Base-by-base conservation (phyloP, 2,113 vertebrate genomes). In the Spheniscus mendiculus region DNA sequence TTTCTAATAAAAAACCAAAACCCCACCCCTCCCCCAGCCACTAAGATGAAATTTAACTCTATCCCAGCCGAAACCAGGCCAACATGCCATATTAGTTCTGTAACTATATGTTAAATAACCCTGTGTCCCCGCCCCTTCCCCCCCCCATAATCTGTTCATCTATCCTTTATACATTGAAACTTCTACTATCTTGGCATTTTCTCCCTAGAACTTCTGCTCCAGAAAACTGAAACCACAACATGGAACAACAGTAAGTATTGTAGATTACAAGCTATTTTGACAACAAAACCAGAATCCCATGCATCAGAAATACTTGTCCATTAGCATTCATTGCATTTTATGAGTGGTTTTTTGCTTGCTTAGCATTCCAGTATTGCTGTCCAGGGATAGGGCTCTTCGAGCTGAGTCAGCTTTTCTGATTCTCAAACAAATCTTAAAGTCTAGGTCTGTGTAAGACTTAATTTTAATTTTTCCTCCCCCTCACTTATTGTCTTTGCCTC, bases 91-190 rank as follows among this genome's bases (percentile, higher is more conserved):
- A 44, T 77, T 38, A 81, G 15, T 38, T 89, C 59, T 83, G 27
- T 45, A 34, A 83, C 67, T 15, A 40, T 53, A 70, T 4, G 10
- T 49, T 73, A 52, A 85, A 79, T 22, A 92, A 59, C 9, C 10
- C 25, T 38, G 8, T 7, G 27, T 10, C 19, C 18, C 12, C 9
- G 18, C 10, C 32, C 20, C 22, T 15, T 49, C 25, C 12, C 12
- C 3, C 2, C 15, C 2, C 6, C n/a, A n/a, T 42, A 3, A 6
- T 50, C 11, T 42, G 5, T 44, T 72, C 2, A 5, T 77, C 44
- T 65, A 12, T 69, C 23, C 12, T 79, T 82, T 79, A 8, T 30
- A 34, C 6, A 16, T 12, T 67, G 16, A 86, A 65, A 73, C 14
- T 72, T 79, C 36, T 23, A 50, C 63, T 58, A 6, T 12, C 6